These are phyloP conservation scores for Odontamblyopus rebecca DNA, from an alignment of 2,797 vertebrate genomes.

Conservation along the genomic window DNA sequence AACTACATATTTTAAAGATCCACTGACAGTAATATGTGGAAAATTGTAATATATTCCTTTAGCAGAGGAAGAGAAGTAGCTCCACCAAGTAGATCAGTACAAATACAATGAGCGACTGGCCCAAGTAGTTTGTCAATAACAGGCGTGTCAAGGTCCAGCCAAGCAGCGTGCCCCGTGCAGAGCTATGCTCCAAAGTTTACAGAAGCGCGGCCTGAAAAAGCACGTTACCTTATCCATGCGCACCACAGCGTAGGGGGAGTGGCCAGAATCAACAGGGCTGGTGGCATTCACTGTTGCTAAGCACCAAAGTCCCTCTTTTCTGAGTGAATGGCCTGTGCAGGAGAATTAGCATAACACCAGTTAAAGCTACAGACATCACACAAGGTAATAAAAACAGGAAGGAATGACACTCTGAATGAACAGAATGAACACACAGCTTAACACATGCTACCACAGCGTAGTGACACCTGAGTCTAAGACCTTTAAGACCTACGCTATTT, in stretches of 20 bases:
- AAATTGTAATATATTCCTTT: constrained; percentile 47
- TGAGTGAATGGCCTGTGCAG: constrained; percentile 43
- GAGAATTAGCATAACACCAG: background rate
- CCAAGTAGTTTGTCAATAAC: constrained; percentile 22
- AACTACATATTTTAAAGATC: constrained; percentile 53
- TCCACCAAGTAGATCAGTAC: constrained; percentile 22
- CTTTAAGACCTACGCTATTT: constrained; percentile 67
- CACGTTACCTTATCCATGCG: constrained; percentile 64
- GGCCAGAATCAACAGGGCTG: constrained; percentile 50
- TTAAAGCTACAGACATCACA: background rate
- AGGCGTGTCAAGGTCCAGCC: constrained; percentile 59
- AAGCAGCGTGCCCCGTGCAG: constrained; percentile 30
- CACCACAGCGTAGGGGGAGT: constrained; percentile 53
- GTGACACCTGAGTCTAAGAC: constrained; percentile 53
- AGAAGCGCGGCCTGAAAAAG: constrained; percentile 40
- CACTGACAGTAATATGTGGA: constrained; percentile 48
- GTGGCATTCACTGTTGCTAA: constrained; percentile 76
- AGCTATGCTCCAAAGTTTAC: constrained; percentile 61
- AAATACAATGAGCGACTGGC: constrained; percentile 37
- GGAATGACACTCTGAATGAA: constrained; percentile 9
- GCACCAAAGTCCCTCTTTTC: constrained; percentile 71
- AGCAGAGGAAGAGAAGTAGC: constrained; percentile 41
- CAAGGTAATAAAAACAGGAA: constrained; percentile 11
- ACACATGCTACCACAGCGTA: constrained; percentile 50
- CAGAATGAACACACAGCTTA: constrained; percentile 36